Evolutionary conservation across 2,113 vertebrate species (phyloP).

Genomic region (Neomonachus schauinslandi): DNA sequence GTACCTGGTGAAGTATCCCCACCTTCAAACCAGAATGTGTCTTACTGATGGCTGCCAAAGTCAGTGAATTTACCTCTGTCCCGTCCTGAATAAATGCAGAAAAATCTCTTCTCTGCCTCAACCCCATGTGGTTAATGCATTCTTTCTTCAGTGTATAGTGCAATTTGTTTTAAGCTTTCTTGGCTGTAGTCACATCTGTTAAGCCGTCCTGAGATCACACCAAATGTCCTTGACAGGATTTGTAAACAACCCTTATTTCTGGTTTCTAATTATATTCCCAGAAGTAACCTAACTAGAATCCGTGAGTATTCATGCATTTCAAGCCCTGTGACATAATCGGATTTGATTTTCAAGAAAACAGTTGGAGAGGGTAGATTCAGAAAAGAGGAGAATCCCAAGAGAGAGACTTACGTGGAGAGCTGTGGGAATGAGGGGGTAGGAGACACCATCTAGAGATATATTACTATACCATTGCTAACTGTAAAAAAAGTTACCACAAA

Average conservation of each 20-base stretch:
- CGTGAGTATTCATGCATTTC: background rate
- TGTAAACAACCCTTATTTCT: slow-evolving; percentile 36
- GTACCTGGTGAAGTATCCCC: background rate
- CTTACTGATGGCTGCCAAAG: background rate
- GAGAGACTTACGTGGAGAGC: background rate
- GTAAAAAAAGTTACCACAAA: background rate
- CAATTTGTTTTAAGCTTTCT: slow-evolving; percentile 47
- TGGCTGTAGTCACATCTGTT: background rate
- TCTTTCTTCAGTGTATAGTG: background rate
- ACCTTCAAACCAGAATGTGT: too few relatives aligned
- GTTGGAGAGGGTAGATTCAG: background rate
- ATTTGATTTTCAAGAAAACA: slow-evolving; percentile 46
- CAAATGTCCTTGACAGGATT: slow-evolving; percentile 13
- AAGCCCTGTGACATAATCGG: background rate
- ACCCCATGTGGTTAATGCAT: background rate
- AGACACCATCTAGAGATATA: background rate
- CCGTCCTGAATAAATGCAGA: background rate
- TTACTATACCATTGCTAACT: background rate
- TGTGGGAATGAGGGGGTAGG: background rate
- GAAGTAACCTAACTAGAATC: background rate
- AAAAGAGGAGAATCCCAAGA: background rate
- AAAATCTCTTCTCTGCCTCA: background rate
- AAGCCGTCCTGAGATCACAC: slow-evolving; percentile 13
- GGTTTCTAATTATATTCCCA: slow-evolving; percentile 37
- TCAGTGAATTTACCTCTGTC: background rate